These are phyloP conservation scores for Acropora tenuis DNA, from an alignment of 64 coral and sea anemone genomes.

Conservation along the genomic window DNA sequence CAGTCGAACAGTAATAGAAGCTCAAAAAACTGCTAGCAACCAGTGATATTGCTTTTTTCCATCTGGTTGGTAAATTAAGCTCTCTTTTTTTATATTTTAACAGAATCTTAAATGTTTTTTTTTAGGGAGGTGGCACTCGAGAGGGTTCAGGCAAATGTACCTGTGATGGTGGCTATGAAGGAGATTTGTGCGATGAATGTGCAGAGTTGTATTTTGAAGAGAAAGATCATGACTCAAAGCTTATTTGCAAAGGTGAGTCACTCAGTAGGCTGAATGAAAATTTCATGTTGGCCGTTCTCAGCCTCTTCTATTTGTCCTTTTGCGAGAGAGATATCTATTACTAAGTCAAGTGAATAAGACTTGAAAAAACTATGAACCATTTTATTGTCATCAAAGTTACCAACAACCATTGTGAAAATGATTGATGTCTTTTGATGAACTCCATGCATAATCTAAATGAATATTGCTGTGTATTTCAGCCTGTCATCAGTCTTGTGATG, in stretches of 20 bases:
- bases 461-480: not conserved
- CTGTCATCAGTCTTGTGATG: slow-evolving; percentile 71
- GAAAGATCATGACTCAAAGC: slow-evolving; percentile 71
- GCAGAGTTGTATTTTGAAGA: slow-evolving; percentile 91
- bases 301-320: not conserved
- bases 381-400: no score
- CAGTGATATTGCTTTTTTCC: no score
- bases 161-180: slow-evolving; percentile 87
- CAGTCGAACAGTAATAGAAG: no score
- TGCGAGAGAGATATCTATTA: not conserved
- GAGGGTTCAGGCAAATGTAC: slow-evolving; percentile 81
- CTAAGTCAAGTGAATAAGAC: no score
- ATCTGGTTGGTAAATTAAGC: no score
- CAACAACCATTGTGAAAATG: no score
- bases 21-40: no score
- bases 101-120: not conserved
- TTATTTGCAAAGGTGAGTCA: slow-evolving; percentile 78
- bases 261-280: not conserved
- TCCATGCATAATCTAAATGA: not conserved
- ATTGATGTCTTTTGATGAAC: no score
- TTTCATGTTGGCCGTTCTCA: no score
- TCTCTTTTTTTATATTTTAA: no score
- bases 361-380: no score
- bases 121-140: slow-evolving; percentile 78
- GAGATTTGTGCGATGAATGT: slow-evolving; percentile 88